Percentiles rank a stretch among this genome's conserved stretches.
phyloP scores from a whole-genome alignment of 2,888 invertebrate species.

The Lasiommata megera region DNA sequence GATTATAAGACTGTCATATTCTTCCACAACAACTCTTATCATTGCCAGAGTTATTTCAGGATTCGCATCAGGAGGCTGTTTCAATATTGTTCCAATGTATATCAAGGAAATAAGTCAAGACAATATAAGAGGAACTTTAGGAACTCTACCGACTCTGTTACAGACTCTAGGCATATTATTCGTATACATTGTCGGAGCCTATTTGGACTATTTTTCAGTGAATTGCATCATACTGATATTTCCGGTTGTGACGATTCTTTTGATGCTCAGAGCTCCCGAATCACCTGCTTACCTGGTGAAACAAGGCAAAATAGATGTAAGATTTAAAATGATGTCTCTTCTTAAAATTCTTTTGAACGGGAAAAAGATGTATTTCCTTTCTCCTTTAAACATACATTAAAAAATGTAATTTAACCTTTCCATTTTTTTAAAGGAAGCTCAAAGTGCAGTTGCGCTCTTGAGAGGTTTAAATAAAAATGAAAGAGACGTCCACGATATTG shows the following conservation, averaged over 20 bases:
- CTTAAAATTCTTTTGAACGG: no score
- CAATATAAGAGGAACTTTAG: conserved; percentile 49
- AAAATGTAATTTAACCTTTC: no score
- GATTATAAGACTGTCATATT: conserved; percentile 50
- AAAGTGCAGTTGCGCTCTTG: conserved; percentile 48
- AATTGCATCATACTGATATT: conserved; percentile 44
- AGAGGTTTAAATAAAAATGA: conserved; percentile 50
- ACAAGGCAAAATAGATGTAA: conserved; percentile 49
- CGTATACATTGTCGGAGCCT: conserved; percentile 52
- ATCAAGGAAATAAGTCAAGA: conserved; percentile 56
- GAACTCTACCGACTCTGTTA: conserved; percentile 42
- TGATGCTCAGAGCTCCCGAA: conserved; percentile 54
- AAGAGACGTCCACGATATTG: conserved; percentile 49
- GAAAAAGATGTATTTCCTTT: no score
- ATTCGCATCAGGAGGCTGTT: conserved; percentile 47
- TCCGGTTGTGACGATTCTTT: conserved; percentile 40
- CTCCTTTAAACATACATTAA: no score
- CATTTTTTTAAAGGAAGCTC: conserved; percentile 48
- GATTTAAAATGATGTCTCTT: conserved; percentile 17
- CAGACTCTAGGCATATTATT: conserved; percentile 50
- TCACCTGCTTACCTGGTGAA: conserved; percentile 60
- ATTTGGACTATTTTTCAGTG: conserved; percentile 48
- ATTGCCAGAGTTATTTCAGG: conserved; percentile 48
- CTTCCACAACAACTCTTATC: conserved; percentile 43
- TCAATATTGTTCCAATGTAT: conserved; percentile 51